Evolutionary conservation across 2,113 vertebrate genomes (phyloP), one percentile per base, ranked within the genome.

Genomic region (Galbula dea): DNA sequence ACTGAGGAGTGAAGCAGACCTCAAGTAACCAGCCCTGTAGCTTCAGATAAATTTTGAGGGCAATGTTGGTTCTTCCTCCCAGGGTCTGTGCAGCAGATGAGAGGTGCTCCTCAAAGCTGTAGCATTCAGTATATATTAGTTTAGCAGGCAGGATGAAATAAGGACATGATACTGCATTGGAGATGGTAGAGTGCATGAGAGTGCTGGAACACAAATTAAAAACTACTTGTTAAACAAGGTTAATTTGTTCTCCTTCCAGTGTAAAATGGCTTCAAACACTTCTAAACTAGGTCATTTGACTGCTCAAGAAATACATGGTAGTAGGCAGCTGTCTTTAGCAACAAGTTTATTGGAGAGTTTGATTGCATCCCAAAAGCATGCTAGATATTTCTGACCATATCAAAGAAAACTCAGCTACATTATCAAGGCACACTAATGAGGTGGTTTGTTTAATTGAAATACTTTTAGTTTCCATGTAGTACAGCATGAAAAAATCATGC

Each of bases 381-480:
- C 93, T 91, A 90, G 89, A 96, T 90, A 93, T 97, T 97, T 97
- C 97, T 96, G 97, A 97, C 95, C 95, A 89, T 97, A 95, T 98
- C 97, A 97, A 97, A 98, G 97, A 96, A 96, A 95, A 94, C 91
- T 88, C 94, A 96, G 86, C 91, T 94, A 66, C 73, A 76, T 95
- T 96, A 97, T 95, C 95, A 95, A 97, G 96, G 91, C 96, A 71
- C 86, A 96, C 93, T 96, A 97, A 97, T 97, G 96, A 98, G 96
- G 95, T 58, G 79, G 96, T 97, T 98, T 97, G 97, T 97, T 97
- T 97, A 97, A 97, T 92, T 96, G 97, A 97, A 97, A 95, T 96
- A 80, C 65, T 97, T 96, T 97, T 97, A 97, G 92, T 97, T 96
- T 94, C 95, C 89, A 94, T 96, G 95, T 96, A 96, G 95, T 97